Evolutionary conservation across 2,113 vertebrate species (phyloP), one percentile per base, ranked within the genome.

Genomic region (Dendropsophus ebraccatus): DNA sequence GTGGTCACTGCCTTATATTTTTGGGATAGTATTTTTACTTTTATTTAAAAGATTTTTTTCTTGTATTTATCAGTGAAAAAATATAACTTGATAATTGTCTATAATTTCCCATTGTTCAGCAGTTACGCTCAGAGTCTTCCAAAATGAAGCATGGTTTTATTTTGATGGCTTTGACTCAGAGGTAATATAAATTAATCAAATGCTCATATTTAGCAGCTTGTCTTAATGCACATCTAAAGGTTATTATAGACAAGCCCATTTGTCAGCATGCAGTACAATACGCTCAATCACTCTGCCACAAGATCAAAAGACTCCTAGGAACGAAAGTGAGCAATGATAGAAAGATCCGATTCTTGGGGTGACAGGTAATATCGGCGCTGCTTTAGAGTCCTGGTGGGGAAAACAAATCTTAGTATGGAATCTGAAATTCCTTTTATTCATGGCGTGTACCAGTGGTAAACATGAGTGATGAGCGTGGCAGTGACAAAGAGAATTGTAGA

Each of bases 171-270:
- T 45, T 45, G 62, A 32, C 25, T 16, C 28, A n/a, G 50, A n/a
- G 69, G 78, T 25, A 81, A 60, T 69, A 81, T 32, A 45, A 49
- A 73, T 78, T 81, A 81, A 81, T 81, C 32, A 60, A 73, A 74
- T 73, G 37, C 54, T 79, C 65, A 81, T 80, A 81, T 65, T 86
- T 80, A 70, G 75, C 60, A 86, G 49, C 52, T 62, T 80, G 69
- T 81, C 67, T 74, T 74, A 81, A 81, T 58, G 78, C 67, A 81
- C 78, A 81, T 73, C 56, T 81, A 87, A 87, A 81, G 84, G 84
- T 86, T 81, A 86, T 70, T 49, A 41, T 72, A 86, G 77, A 86
- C 76, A 86, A 86, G 85, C 28, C 67, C 52, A 87, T 87, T 87
- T 73, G 50, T 81, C 78, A 81, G 65, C 35, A 16, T 47, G 25